Percentiles rank a stretch among this genome's conserved stretches.
These are phyloP conservation scores for Trissoscelio sp. DNA, from an alignment of 2,888 invertebrate species.

Conservation along the genomic window DNA sequence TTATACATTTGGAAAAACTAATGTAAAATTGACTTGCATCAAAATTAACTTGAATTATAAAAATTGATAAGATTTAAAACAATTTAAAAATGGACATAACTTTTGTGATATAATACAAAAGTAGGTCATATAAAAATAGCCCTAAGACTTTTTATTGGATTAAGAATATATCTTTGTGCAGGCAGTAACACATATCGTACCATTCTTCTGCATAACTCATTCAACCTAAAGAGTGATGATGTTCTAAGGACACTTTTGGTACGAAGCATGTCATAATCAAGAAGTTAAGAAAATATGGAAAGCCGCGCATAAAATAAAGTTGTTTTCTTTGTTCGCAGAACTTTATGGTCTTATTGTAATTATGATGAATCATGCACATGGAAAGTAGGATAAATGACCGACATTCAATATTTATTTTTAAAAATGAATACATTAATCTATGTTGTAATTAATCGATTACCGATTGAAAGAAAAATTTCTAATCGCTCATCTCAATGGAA, in stretches of 20 bases:
- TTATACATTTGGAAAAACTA: too few relatives aligned
- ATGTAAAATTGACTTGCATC: too few relatives aligned
- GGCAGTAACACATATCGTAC: slow-evolving; percentile 54
- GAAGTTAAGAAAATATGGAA: slow-evolving; percentile 31
- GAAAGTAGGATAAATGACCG: too few relatives aligned
- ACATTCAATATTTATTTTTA: too few relatives aligned
- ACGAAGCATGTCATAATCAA: slow-evolving; percentile 43
- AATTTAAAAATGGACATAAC: slow-evolving; percentile 33
- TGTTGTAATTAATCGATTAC: too few relatives aligned
- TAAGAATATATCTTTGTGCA: slow-evolving; percentile 62
- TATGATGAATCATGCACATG: background rate
- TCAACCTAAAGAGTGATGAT: slow-evolving; percentile 62
- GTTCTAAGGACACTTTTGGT: slow-evolving; percentile 69
- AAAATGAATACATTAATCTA: too few relatives aligned
- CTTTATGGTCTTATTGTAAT: background rate
- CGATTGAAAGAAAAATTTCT: too few relatives aligned
- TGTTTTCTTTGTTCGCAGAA: background rate
- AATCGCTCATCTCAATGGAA: too few relatives aligned
- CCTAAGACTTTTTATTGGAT: slow-evolving; percentile 68
- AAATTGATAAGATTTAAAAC: too few relatives aligned
- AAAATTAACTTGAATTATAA: too few relatives aligned
- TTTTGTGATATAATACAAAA: slow-evolving; percentile 62
- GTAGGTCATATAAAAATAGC: slow-evolving; percentile 72
- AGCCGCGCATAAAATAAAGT: background rate
- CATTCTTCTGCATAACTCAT: slow-evolving; percentile 69